phyloP scores from a whole-genome alignment of 2,113 vertebrate species.

The Plestiodon gilberti region DNA sequence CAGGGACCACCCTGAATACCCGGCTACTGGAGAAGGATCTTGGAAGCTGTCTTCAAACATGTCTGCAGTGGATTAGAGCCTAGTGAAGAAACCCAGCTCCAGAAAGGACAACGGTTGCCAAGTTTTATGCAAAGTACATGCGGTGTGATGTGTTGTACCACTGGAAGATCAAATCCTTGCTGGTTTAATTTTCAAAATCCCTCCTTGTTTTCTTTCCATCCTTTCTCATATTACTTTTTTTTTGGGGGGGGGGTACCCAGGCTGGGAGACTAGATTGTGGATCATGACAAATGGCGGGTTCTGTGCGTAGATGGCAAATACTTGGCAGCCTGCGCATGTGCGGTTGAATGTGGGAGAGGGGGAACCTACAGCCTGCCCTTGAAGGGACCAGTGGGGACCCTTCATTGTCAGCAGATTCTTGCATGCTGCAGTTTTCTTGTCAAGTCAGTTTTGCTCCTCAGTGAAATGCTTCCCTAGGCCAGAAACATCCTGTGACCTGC shows the following conservation, averaged over 20 bases:
- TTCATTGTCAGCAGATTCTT: not conserved
- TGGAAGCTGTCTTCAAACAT: not conserved
- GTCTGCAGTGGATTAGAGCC: not conserved
- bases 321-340: not conserved
- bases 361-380: not conserved
- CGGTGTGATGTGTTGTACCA: not conserved
- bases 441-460: not conserved
- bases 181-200: not conserved
- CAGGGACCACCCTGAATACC: not conserved
- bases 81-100: not conserved
- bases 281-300: not conserved
- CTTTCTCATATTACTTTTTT: not conserved
- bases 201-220: not conserved
- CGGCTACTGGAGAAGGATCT: not conserved
- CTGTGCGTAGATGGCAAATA: not conserved
- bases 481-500: not conserved
- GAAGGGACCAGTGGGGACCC: not conserved
- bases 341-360: not conserved
- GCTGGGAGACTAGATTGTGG: not conserved
- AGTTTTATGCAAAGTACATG: conserved; percentile 13
- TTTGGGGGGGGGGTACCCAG: too few relatives aligned
- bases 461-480: not conserved
- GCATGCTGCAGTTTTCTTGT: not conserved
- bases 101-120: conserved; percentile 34
- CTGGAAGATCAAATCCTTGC: conserved; percentile 14